phyloP scores from a whole-genome alignment of 1,140 invertebrate genomes.

The Parapsyche elsis region DNA sequence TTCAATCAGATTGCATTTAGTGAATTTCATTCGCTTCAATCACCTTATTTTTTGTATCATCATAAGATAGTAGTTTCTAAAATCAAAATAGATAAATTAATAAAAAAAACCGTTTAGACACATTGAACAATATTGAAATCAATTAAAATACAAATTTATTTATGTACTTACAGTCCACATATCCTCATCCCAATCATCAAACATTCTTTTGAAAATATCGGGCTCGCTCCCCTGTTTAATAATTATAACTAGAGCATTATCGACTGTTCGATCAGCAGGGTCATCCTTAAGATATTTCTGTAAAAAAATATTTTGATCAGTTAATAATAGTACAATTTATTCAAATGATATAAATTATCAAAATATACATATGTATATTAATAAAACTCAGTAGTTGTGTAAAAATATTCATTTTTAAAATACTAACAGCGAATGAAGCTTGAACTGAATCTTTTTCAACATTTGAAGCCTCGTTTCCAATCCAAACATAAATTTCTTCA shows the following conservation, averaged over 20 bases:
- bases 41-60: conserved; percentile 49
- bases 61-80: conserved; percentile 54
- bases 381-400: too few relatives aligned
- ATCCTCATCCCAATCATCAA: conserved; percentile 75
- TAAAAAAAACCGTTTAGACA: not conserved
- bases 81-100: conserved; percentile 19
- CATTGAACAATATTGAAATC: not conserved
- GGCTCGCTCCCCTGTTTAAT: conserved; percentile 78
- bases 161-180: conserved; percentile 70
- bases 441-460: conserved; percentile 73
- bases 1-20: conserved; percentile 6
- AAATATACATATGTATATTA: too few relatives aligned
- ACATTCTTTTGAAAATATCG: conserved; percentile 74
- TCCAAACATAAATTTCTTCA: conserved; percentile 80
- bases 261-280: conserved; percentile 68
- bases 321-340: conserved; percentile 4
- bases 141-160: too few relatives aligned
- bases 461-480: conserved; percentile 76
- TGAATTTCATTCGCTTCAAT: conserved; percentile 47
- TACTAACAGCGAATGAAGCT: conserved; percentile 70
- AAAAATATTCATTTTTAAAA: conserved; percentile 32
- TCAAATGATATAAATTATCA: not conserved
- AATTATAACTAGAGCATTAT: conserved; percentile 70
- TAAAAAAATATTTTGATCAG: conserved; percentile 49
- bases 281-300: conserved; percentile 74